Evolutionary conservation across 2,888 invertebrate species (phyloP).

Genomic region (Eilema caniola): DNA sequence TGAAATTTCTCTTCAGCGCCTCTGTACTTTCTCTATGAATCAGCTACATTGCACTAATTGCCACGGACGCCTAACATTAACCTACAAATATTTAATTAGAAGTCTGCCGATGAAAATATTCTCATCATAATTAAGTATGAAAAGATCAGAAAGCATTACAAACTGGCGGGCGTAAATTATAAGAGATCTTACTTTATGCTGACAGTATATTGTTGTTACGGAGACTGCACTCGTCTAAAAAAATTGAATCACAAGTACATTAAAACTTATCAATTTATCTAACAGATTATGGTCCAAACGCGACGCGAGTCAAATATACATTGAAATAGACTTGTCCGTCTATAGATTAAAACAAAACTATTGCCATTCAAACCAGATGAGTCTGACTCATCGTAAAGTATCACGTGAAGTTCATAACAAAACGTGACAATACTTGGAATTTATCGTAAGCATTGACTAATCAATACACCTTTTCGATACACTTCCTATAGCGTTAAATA

Average conservation of each 20-base stretch:
- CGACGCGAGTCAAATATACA: slow-evolving; percentile 29
- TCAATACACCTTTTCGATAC: neutral
- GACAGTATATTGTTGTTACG: slow-evolving; percentile 29
- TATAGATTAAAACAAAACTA: neutral
- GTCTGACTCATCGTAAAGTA: slow-evolving; percentile 37
- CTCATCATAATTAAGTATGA: slow-evolving; percentile 56
- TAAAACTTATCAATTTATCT: neutral
- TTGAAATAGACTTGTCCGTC: slow-evolving; percentile 23
- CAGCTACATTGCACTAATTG: slow-evolving; percentile 70
- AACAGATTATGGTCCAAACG: slow-evolving; percentile 17
- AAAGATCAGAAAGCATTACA: slow-evolving; percentile 68
- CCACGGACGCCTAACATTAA: slow-evolving; percentile 66
- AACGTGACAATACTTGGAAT: slow-evolving; percentile 30
- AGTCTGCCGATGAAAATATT: slow-evolving; percentile 59
- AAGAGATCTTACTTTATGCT: slow-evolving; percentile 49
- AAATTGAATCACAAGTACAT: neutral
- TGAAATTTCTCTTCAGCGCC: slow-evolving; percentile 62
- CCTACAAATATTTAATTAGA: slow-evolving; percentile 71
- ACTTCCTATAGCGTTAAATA: slow-evolving; percentile 5
- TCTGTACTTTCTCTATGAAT: slow-evolving; percentile 74
- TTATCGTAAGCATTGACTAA: slow-evolving; percentile 30
- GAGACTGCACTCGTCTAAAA: slow-evolving; percentile 1
- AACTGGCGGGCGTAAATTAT: slow-evolving; percentile 48
- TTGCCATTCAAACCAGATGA: slow-evolving; percentile 30
- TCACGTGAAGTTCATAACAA: slow-evolving; percentile 30